A percentile compares a stretch with the other conserved stretches of the same genome.
Evolutionary conservation across 2,888 invertebrate genomes (phyloP).

Genomic region (Anoncus sp.): DNA sequence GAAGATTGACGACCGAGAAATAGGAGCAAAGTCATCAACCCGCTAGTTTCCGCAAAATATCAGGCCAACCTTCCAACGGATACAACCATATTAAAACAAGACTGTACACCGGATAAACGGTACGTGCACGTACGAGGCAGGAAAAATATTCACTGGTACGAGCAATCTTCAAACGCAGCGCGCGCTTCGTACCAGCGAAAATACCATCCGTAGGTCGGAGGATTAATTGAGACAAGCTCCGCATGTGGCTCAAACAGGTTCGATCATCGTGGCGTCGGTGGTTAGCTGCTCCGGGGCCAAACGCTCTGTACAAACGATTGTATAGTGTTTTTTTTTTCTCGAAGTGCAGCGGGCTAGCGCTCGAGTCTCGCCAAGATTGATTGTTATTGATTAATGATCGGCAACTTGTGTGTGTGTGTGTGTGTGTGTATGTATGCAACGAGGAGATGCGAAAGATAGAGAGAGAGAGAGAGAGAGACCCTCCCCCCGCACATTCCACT

Average conservation of each 20-base stretch:
- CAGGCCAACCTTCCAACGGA: no score
- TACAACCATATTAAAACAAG: no score
- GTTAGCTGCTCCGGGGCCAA: slow-evolving; percentile 49
- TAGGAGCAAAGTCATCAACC: slow-evolving; percentile 36
- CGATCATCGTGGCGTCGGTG: slow-evolving; percentile 31
- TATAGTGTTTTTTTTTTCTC: not conserved
- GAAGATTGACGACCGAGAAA: slow-evolving; percentile 63
- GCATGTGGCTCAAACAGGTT: slow-evolving; percentile 62
- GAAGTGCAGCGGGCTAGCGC: no score
- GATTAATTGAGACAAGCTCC: slow-evolving; percentile 68
- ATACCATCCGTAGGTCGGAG: slow-evolving; percentile 56
- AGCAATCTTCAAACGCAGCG: slow-evolving; percentile 37
- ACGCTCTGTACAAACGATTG: slow-evolving; percentile 1
- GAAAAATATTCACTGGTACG: slow-evolving; percentile 1
- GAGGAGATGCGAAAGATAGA: slow-evolving; percentile 55
- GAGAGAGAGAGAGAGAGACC: no score
- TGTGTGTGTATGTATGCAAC: no score
- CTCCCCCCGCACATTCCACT: slow-evolving; percentile 52
- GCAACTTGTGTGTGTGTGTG: no score
- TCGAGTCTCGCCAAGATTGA: slow-evolving; percentile 62
- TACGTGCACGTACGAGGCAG: no score
- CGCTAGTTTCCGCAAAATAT: slow-evolving; percentile 52
- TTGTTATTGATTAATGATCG: slow-evolving; percentile 70
- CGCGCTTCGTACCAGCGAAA: slow-evolving; percentile 61
- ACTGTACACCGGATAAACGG: no score